Evolutionary conservation across 2,797 vertebrate genomes (phyloP), one percentile per base, ranked within the genome.

Genomic region (Bryconaethiops microstoma): DNA sequence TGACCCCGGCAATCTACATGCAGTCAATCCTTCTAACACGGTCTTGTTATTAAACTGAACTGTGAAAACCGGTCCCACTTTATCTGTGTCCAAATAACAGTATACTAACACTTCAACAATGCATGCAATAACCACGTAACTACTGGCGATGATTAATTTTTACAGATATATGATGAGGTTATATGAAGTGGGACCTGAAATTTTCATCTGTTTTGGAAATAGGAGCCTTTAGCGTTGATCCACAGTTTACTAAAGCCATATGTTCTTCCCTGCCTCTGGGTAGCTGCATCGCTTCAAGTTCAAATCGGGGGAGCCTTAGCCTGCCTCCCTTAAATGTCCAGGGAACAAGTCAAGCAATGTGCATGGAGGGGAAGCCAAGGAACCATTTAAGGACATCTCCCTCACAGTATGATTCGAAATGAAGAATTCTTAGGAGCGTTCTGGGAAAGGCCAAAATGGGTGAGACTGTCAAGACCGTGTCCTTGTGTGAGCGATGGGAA

Each of bases 301-400:
- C 50, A 29, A 59, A 35, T 5, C 21, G 45, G 62, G 8, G 14
- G 21, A 59, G 55, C 67, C 69, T 29, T 8, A 78, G 63, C 55
- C 52, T 63, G 48, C 8, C 35, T 75, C 60, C 65, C 70, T 74
- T 65, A 72, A 70, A 75, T 42, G 50, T 75, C 60, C 59, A 70
- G 25, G 21, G 45, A 77, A 83, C 64, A 81, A 35, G 23, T 71
- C 12, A 54, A 63, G 62, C 54, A 76, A 55, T 65, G n/a, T 57
- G 50, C 68, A 19, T 19, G 16, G 55, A 57, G 19, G 50, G 63
- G 25, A 55, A 45, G 21, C 64, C 54, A 70, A 63, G 64, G 21
- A 48, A 67, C 76, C 79, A 70, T 83, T 74, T 77, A 86, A 77
- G 63, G 73, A 52, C 45, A 54, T 73, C 35, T 63, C 25, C 16